Evolutionary conservation across 1,140 invertebrate genomes (phyloP).

Genomic region (Vollenhovia emeryi): DNA sequence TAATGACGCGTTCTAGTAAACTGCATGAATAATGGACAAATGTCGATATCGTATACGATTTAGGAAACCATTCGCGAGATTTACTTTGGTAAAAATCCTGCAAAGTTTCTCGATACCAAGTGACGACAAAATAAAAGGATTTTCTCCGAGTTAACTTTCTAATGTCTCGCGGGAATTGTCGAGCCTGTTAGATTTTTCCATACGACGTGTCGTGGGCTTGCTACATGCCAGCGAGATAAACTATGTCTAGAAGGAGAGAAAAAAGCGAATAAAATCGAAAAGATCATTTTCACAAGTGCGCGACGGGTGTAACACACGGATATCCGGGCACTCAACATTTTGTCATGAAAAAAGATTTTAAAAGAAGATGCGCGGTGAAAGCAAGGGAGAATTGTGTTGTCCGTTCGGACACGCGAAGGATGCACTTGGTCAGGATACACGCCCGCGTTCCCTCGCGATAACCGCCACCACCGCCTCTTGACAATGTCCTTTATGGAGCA

Average conservation of each 20-base stretch:
- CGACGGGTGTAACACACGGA: background rate
- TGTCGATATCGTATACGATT: background rate
- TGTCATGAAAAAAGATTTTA: background rate
- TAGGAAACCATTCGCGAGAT: background rate
- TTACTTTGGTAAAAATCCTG: background rate
- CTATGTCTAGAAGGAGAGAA: background rate
- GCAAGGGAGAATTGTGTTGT: background rate
- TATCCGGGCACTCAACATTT: background rate
- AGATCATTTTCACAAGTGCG: background rate
- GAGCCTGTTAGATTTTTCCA: background rate
- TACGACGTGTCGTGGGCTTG: background rate
- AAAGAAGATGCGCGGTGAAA: constrained; percentile 5
- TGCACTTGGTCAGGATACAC: constrained; percentile 5
- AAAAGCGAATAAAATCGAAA: too few relatives aligned
- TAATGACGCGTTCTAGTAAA: background rate
- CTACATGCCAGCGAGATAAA: background rate
- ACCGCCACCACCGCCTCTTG: background rate
- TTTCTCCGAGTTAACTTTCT: background rate
- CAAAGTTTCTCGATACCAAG: background rate
- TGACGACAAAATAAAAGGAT: background rate
- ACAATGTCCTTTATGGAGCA: constrained; percentile 35
- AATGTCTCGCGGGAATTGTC: background rate
- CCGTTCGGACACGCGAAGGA: constrained; percentile 3
- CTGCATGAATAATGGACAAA: background rate
- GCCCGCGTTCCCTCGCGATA: constrained; percentile 9